Conservation (phyloP, 2,113 vertebrate genomes). For the Rhinoderma darwinii region DNA sequence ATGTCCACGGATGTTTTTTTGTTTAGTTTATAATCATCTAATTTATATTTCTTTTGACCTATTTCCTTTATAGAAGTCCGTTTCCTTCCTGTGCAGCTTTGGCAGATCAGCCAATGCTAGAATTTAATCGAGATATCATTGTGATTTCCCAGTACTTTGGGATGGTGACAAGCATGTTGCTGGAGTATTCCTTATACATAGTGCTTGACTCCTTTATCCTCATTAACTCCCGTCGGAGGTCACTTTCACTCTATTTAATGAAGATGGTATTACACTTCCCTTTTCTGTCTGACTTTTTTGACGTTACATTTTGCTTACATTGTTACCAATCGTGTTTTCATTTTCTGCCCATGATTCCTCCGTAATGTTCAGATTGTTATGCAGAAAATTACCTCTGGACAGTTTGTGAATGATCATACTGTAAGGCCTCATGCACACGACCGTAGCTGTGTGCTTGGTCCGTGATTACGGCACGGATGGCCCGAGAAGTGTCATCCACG, state of each 20-base stretch:
- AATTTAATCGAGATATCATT: conserved; percentile 51
- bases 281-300: not conserved
- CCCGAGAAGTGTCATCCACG: no score
- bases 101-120: conserved; percentile 67
- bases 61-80: conserved; percentile 66
- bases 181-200: not conserved
- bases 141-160: not conserved
- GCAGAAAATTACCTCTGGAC: no score
- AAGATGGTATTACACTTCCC: not conserved
- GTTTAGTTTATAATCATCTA: conserved; percentile 36
- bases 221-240: not conserved
- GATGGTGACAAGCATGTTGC: not conserved
- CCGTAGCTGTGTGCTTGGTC: no score
- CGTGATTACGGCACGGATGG: no score
- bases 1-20: conserved; percentile 28
- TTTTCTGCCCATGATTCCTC: no score
- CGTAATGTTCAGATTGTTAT: no score
- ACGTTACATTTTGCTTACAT: no score
- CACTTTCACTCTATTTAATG: not conserved
- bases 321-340: no score
- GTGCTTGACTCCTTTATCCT: conserved; percentile 2
- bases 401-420: no score
- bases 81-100: conserved; percentile 72
- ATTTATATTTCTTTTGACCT: conserved; percentile 62
- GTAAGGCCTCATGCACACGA: no score